phyloP scores from a whole-genome alignment of 2,113 vertebrate species.

The Silurus asotus region DNA sequence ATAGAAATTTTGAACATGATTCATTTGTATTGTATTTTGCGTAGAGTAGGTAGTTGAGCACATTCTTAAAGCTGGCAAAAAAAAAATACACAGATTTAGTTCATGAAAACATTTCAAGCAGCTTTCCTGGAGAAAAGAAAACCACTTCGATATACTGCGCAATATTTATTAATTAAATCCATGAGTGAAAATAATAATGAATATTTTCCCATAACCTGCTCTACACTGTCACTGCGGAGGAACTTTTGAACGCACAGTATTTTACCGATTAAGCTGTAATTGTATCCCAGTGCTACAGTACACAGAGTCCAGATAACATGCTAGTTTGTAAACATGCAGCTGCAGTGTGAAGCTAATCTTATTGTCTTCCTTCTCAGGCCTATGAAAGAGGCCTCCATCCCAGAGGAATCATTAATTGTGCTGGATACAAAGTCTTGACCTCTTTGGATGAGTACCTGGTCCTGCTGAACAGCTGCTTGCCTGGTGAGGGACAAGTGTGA shows the following conservation, averaged over 20 bases:
- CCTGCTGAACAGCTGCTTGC: constrained; percentile 81
- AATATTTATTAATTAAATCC: too few relatives aligned
- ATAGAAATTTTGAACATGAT: not conserved
- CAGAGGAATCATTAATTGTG: constrained; percentile 82
- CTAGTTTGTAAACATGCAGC: not conserved
- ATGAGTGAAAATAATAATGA: too few relatives aligned
- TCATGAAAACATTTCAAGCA: too few relatives aligned
- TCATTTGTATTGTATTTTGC: not conserved
- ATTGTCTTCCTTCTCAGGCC: constrained; percentile 69
- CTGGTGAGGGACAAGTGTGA: constrained; percentile 71
- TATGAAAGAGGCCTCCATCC: constrained; percentile 81
- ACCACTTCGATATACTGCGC: too few relatives aligned
- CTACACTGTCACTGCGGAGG: too few relatives aligned
- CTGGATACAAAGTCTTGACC: constrained; percentile 88
- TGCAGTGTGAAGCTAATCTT: not conserved
- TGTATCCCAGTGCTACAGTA: not conserved
- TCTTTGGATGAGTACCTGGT: constrained; percentile 88
- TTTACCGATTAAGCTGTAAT: not conserved
- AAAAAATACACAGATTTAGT: too few relatives aligned
- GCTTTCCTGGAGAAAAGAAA: too few relatives aligned
- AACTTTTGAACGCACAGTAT: not conserved
- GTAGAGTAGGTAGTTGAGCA: too few relatives aligned
- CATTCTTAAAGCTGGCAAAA: too few relatives aligned
- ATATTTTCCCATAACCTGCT: too few relatives aligned
- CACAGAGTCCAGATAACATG: not conserved